phyloP scores from a whole-genome alignment of 1,140 invertebrate genomes.

The Wiebesia pumilae region DNA sequence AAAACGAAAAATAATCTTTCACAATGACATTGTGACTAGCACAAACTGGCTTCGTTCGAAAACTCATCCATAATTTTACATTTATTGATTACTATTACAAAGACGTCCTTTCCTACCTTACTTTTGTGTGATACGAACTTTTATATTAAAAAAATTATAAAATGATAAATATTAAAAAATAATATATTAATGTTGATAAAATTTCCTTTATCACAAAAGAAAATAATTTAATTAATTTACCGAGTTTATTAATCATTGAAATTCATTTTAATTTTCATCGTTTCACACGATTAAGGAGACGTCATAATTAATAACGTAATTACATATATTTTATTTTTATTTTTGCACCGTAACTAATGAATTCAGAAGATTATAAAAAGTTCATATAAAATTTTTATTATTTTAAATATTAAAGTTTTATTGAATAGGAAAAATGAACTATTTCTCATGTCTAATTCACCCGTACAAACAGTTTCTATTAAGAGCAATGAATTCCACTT shows the following conservation, averaged over 20 bases:
- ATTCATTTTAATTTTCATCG: constrained; percentile 5
- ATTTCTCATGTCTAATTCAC: constrained; percentile 22
- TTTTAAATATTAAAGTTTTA: not conserved
- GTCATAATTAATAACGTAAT: constrained; percentile 44
- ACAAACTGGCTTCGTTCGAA: constrained; percentile 60
- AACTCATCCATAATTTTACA: constrained; percentile 50
- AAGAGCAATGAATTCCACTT: constrained; percentile 19
- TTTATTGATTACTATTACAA: constrained; percentile 30
- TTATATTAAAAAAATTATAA: constrained; percentile 44
- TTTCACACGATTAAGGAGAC: constrained; percentile 37
- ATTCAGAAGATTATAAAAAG: constrained; percentile 22
- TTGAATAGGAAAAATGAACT: not conserved
- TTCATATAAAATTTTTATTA: not conserved
- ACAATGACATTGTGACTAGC: constrained; percentile 58
- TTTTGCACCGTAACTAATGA: constrained; percentile 36
- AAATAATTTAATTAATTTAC: constrained; percentile 24
- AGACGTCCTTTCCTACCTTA: constrained; percentile 25
- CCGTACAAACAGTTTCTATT: constrained; percentile 10
- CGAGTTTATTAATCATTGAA: not conserved
- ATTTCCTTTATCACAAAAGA: constrained; percentile 43
- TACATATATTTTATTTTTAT: constrained; percentile 22
- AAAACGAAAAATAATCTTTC: constrained; percentile 53
- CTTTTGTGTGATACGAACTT: constrained; percentile 23
- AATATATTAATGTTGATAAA: constrained; percentile 45
- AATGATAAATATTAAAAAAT: constrained; percentile 52